A percentile compares a stretch with the other conserved stretches of the same genome.
Evolutionary conservation across 2,113 vertebrate genomes (phyloP).

Genomic region (Brienomyrus longianalis): DNA sequence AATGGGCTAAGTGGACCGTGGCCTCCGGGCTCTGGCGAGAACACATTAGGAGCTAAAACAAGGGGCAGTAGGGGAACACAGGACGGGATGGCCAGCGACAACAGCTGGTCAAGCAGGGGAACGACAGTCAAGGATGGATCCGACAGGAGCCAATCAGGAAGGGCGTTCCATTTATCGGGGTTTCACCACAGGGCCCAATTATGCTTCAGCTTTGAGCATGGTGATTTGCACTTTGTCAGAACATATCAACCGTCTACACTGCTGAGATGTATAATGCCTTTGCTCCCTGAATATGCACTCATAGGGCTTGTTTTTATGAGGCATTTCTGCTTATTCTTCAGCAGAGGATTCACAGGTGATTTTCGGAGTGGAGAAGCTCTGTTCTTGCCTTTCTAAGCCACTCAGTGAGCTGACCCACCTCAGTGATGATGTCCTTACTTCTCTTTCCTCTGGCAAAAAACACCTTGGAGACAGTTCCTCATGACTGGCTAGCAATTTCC

Average conservation of each 20-base stretch:
- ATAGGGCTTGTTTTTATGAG: background rate
- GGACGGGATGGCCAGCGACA: background rate
- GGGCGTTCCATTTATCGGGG: background rate
- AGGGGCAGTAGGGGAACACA: background rate
- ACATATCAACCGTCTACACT: background rate
- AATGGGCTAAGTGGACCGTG: background rate
- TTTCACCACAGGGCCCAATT: background rate
- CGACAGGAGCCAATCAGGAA: background rate
- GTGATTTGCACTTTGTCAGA: background rate
- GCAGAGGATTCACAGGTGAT: background rate
- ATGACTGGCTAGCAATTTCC: background rate
- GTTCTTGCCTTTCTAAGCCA: background rate
- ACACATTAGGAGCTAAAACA: background rate
- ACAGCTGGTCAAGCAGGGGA: background rate
- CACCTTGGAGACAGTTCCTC: background rate
- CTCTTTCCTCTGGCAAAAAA: background rate
- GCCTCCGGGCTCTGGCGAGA: background rate
- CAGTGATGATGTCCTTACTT: background rate
- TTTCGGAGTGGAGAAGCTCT: background rate
- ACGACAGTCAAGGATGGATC: background rate
- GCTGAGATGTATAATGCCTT: too few species aligned
- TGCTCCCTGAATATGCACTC: background rate
- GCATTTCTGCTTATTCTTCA: background rate
- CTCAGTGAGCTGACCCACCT: background rate
- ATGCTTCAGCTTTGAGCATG: background rate